Conservation (phyloP, 1,140 invertebrate species). For the Pteromalus puparum region DNA sequence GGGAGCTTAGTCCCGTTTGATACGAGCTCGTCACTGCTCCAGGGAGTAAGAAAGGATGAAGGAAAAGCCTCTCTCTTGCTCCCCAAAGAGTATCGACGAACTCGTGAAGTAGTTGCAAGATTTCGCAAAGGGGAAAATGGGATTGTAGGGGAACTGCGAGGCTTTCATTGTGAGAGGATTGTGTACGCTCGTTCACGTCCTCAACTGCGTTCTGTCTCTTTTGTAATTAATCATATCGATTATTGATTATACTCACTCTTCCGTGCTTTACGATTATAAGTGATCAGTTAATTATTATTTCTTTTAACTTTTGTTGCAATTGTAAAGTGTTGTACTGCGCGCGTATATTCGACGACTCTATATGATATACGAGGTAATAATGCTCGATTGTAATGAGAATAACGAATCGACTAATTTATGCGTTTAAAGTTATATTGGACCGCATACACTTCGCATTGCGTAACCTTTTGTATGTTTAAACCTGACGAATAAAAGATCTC, state of each 20-base stretch:
- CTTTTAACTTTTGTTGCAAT: background rate
- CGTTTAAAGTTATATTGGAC: constrained; percentile 63
- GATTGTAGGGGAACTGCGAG: background rate
- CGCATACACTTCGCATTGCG: constrained; percentile 65
- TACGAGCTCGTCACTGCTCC: background rate
- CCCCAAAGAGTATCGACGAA: constrained; percentile 14
- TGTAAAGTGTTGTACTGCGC: constrained; percentile 24
- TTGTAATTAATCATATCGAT: constrained; percentile 17
- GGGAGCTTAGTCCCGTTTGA: background rate
- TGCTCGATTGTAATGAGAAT: constrained; percentile 52
- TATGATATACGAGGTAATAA: constrained; percentile 53
- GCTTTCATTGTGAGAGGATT: background rate
- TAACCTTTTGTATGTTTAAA: constrained; percentile 69
- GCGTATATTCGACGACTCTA: constrained; percentile 26
- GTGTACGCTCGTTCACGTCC: constrained; percentile 8
- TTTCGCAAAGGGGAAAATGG: background rate
- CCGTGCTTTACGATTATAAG: background rate
- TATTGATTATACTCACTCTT: constrained; percentile 8
- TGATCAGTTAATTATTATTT: background rate
- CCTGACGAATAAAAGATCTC: constrained; percentile 70
- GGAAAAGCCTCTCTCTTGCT: background rate
- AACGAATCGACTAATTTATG: constrained; percentile 58
- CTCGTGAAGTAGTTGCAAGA: background rate
- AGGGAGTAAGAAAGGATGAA: background rate
- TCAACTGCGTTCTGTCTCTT: background rate